These are phyloP conservation scores for Magallana nippona DNA, from an alignment of 2,888 invertebrate species.

Conservation along the genomic window DNA sequence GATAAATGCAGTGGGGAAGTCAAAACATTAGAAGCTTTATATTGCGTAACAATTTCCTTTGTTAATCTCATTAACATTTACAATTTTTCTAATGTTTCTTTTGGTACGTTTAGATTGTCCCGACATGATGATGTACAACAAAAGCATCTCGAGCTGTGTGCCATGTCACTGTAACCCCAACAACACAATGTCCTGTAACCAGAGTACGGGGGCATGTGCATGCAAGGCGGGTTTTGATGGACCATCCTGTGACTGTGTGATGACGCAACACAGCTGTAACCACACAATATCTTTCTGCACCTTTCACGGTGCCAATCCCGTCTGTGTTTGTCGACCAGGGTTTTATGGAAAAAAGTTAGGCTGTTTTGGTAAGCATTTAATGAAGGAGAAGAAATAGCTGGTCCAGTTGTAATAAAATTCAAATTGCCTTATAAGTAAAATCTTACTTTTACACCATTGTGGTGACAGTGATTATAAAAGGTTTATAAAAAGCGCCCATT, in stretches of 20 bases:
- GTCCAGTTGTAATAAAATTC: too few species aligned
- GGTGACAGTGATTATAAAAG: too few species aligned
- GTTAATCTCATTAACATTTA: too few species aligned
- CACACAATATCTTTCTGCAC: conserved; percentile 13
- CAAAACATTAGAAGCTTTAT: too few species aligned
- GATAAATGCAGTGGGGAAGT: too few species aligned
- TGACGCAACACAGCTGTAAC: conserved; percentile 29
- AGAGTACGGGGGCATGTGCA: conserved; percentile 6
- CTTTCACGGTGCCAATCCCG: not conserved
- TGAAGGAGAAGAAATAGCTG: too few species aligned
- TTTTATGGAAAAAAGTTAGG: conserved; percentile 8
- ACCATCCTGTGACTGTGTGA: conserved; percentile 17
- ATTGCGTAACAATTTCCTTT: too few species aligned
- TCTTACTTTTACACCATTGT: too few species aligned
- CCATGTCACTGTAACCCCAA: conserved; percentile 31
- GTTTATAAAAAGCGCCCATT: too few species aligned
- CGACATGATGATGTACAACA: not conserved
- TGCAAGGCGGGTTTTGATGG: conserved; percentile 41
- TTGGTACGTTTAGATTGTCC: not conserved
- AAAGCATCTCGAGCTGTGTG: not conserved
- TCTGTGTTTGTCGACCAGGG: not conserved
- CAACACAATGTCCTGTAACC: conserved; percentile 35
- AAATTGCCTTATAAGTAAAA: too few species aligned
- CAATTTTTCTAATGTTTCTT: too few species aligned
- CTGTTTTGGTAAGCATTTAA: not conserved